These are phyloP conservation scores for Callosobruchus maculatus DNA, from an alignment of 2,888 invertebrate species.

Conservation along the genomic window DNA sequence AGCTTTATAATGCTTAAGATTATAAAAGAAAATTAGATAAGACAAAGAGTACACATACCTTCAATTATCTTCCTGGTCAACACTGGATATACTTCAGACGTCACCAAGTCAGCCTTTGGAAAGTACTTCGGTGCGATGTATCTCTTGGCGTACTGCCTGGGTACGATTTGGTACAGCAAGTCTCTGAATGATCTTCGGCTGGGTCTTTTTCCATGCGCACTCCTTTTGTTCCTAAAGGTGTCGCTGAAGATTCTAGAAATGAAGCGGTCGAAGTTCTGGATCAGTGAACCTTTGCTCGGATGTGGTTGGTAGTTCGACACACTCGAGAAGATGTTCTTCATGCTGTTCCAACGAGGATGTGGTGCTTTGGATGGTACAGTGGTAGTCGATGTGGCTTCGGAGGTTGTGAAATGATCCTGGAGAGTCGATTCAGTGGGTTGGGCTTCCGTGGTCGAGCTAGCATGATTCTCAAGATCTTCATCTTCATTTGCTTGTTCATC, in stretches of 20 bases:
- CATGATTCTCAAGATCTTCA: not conserved
- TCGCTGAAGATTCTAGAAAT: not conserved
- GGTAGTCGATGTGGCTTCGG: not conserved
- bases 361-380: not conserved
- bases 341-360: not conserved
- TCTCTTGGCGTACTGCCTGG: conserved; percentile 1
- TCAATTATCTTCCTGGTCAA: not conserved
- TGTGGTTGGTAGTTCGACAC: not conserved
- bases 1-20: too few relatives aligned
- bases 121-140: conserved; percentile 6
- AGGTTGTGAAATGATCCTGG: not conserved
- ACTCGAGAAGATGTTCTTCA: not conserved
- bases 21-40: too few relatives aligned
- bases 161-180: not conserved
- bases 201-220: too few relatives aligned
- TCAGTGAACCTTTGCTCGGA: too few relatives aligned
- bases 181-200: not conserved
- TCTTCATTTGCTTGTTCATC: not conserved
- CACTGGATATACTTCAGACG: not conserved
- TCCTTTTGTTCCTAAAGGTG: not conserved
- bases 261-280: not conserved
- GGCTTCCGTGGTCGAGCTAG: not conserved
- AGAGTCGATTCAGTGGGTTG: not conserved
- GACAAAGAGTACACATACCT: not conserved
- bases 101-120: not conserved